Evolutionary conservation across 2,888 invertebrate genomes (phyloP), one percentile per base, ranked within the genome.

Genomic region (Zaprionus lineosus): DNA sequence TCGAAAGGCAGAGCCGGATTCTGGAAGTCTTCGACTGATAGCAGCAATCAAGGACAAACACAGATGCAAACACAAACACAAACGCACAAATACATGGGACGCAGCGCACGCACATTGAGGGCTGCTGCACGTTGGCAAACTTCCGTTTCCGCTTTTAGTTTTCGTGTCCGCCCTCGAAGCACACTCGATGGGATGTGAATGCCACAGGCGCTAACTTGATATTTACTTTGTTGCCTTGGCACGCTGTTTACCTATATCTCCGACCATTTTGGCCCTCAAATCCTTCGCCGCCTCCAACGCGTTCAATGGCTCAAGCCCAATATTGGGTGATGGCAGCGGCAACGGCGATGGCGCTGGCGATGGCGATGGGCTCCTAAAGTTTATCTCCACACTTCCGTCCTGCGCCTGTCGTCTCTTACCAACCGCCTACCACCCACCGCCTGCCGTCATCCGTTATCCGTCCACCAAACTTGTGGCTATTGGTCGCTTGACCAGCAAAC

Each of bases 61-160:
- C 36, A 29, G 11, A 44, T n/a, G 37, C 37, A 66, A 43, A 46
- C 33, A 52, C 43, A 51, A 47, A 59, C 9, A 50, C 26, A 18
- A 12, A 40, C 31, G 21, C 48, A 39, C 7, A 39, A 18, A 12
- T 12, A 41, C 39, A 47, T n/a, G n/a, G n/a, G 26, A 59, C 63
- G 55, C 57, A 58, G 59, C 62, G 52, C 64, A 79, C 84, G 69
- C 74, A 82, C 67, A 53, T 62, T 68, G 48, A 64, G 43, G 21
- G 62, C 41, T 55, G 46, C 60, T 34, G 75, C 66, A 68, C 82
- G 73, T 63, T 67, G 67, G 73, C 59, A 76, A 74, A 85, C 84
- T 68, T 82, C 86, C 82, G 86, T 43, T 82, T 82, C 86, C 82
- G 82, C 70, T 74, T 79, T 74, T 74, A 85, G 82, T 84, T 85